Percentiles rank a stretch among this genome's conserved stretches.
These are phyloP conservation scores for Dysmachus trigonus DNA, from an alignment of 2,888 invertebrate genomes.

Conservation along the genomic window DNA sequence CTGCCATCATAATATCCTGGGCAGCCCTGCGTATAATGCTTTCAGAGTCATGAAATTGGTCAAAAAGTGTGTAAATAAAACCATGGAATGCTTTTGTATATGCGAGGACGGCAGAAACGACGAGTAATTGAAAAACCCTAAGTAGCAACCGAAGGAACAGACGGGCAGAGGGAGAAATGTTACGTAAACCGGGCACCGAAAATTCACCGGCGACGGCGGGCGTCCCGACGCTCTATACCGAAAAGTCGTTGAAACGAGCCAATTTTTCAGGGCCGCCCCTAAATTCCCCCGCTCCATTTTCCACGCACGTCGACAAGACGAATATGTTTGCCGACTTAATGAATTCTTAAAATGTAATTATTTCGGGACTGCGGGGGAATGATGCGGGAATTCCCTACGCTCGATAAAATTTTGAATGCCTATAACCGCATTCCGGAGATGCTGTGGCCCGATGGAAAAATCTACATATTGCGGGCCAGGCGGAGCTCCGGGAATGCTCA, in stretches of 20 bases:
- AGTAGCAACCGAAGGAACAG: not conserved
- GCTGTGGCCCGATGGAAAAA: not conserved
- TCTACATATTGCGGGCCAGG: not conserved
- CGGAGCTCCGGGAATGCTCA: not conserved
- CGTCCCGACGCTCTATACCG: not conserved
- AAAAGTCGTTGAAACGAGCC: not conserved
- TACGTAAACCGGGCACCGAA: not conserved
- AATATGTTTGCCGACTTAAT: not conserved
- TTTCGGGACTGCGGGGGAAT: not conserved
- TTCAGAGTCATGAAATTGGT: not conserved
- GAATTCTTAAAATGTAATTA: slow-evolving; percentile 18
- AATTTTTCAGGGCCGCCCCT: not conserved
- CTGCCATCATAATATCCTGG: not conserved
- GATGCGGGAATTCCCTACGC: not conserved
- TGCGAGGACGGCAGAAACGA: not conserved
- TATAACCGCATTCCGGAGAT: not conserved
- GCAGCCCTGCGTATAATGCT: not conserved
- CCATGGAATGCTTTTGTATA: not conserved
- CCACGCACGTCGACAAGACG: not conserved
- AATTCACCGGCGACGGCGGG: too few relatives aligned
- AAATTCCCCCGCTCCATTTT: not conserved
- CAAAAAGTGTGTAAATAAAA: not conserved
- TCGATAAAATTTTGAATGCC: slow-evolving; percentile 25
- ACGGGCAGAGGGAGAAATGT: not conserved
- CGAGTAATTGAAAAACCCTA: not conserved